Evolutionary conservation across 1,140 invertebrate genomes (phyloP), one percentile per base, ranked within the genome.

Genomic region (Phymastichus coffea): DNA sequence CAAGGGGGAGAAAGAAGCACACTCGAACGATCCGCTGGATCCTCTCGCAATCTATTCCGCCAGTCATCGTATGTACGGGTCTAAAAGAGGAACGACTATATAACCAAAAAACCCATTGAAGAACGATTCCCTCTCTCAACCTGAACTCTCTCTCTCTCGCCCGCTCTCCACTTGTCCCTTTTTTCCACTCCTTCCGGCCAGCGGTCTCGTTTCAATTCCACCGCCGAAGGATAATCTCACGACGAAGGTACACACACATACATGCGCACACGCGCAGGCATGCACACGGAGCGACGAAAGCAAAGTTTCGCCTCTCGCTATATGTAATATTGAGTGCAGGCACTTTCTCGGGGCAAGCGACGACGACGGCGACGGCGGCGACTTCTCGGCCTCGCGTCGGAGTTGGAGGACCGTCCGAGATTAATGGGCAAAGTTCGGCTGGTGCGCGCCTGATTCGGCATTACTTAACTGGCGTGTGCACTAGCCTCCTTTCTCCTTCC

Each of bases 11-110:
- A 3, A 22, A 10, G 14, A 6, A n/a, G 28, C 17, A 22, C 25
- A 25, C 20, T 17, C 19, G 22, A 37, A 38, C 48, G 57, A 53
- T 59, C 52, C n/a, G n/a, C n/a, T 47, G 41, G 49, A 53, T 59
- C n/a, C n/a, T n/a, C 49, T 46, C 38, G 30, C 47, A 51, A 58
- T 58, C 56, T 58, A 59, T 59, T 59, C 30, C 33, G 40, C 40
- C 33, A 46, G 57, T 53, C 49, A 59, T 53, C 49, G 57, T 51
- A 52, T 44, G 26, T 58, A 58, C n/a, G n/a, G n/a, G 12, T n/a
- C n/a, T n/a, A n/a, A n/a, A n/a, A n/a, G n/a, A n/a, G n/a, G n/a
- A n/a, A n/a, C n/a, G n/a, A n/a, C n/a, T n/a, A n/a, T 46, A 53
- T 53, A 30, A 43, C 20, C 23, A 14, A 28, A 57, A 51, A 57